Conservation (phyloP, 2,113 vertebrate species). For the Sakesphorus luctuosus region DNA sequence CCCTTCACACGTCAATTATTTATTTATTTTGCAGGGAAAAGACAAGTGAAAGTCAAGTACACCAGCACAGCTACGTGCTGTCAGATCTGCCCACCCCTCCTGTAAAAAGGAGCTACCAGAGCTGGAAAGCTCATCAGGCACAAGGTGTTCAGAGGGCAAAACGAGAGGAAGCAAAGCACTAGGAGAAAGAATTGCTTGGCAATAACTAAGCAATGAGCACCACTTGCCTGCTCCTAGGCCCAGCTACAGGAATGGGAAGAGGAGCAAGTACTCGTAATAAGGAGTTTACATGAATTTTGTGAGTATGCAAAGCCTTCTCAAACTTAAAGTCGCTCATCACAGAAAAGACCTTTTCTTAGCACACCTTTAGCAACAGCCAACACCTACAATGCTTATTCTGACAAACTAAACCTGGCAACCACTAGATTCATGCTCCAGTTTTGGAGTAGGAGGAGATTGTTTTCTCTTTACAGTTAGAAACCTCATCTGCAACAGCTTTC, state of each 20-base stretch:
- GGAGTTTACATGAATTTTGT: neutral
- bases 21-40: conserved; percentile 61
- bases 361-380: neutral
- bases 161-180: neutral
- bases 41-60: conserved; percentile 65
- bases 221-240: neutral
- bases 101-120: neutral
- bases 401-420: conserved; percentile 16
- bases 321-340: neutral
- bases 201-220: neutral
- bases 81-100: neutral
- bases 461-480: neutral
- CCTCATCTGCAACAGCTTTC: neutral
- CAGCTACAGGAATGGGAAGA: neutral
- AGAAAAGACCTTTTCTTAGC: neutral
- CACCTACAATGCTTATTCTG: neutral
- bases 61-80: conserved; percentile 35
- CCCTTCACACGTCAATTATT: conserved; percentile 58
- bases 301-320: neutral
- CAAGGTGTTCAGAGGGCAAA: neutral
- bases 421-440: neutral
- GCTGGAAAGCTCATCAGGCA: neutral
- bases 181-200: neutral
- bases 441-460: neutral
- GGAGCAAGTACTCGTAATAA: neutral